Evolutionary conservation across 1,140 invertebrate species (phyloP), one percentile per base, ranked within the genome.

Genomic region (Pygmarrhopalites habei): DNA sequence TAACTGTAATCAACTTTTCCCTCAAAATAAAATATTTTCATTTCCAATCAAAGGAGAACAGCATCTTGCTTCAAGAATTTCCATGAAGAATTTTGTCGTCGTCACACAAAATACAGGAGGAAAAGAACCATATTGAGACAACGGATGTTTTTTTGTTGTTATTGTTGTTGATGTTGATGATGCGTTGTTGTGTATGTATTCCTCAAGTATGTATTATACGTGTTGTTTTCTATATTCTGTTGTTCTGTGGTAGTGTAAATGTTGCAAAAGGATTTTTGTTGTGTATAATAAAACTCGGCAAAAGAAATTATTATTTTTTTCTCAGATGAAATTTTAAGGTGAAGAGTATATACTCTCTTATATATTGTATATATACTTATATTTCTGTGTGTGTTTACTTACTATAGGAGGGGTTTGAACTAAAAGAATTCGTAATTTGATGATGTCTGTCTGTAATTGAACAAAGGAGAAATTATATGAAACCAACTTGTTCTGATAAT

Each of bases 371-470:
- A 39, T 39, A 39, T 10, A 39, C 35, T 39, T 39, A n/a, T 39
- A 39, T 17, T 39, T 7, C 17, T 39, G 35, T 23, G 35, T 57
- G 35, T 43, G 39, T 41, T 57, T 57, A 41, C 35, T 44, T 58
- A 25, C 23, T 44, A 49, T 7, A 47, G 17, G 23, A 49, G 19
- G 28, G 26, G 21, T 47, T 49, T 25, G n/a, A 49, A 14, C 21
- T 32, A 32, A 19, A 46, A 46, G 44, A 46, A 46, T 46, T 46
- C 19, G 15, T 46, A 17, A 46, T n/a, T 46, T 46, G 44, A 5
- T 46, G 44, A 5, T 15, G 32, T 35, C 32, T 35, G 32, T 35
- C 32, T 35, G 32, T 15, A 35, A 35, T n/a, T 35, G 32, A 35
- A 35, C 5, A 35, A 35, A 35, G 32, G 5, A 35, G 15, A 7